Evolutionary conservation across 1,140 invertebrate genomes (phyloP).

Genomic region (Helicoverpa armigera): DNA sequence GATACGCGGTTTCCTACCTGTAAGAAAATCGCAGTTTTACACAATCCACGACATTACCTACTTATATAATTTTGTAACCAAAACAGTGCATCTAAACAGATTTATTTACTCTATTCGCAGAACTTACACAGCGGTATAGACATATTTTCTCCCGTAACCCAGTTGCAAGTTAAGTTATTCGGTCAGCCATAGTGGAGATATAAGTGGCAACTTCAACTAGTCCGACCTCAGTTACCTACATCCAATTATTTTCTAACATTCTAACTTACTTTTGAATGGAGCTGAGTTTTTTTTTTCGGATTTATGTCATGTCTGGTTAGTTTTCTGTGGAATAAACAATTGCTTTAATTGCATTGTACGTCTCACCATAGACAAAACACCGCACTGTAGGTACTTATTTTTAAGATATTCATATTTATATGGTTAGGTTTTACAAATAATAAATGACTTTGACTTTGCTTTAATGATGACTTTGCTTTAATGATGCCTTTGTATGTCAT

Average conservation of each 20-base stretch:
- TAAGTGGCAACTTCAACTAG: conserved; percentile 11
- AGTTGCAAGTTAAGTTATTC: conserved; percentile 8
- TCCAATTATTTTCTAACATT: conserved; percentile 33
- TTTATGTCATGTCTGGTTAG: too few relatives aligned
- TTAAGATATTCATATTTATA: too few relatives aligned
- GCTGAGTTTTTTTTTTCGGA: not conserved
- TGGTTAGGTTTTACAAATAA: too few relatives aligned
- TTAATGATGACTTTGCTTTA: too few relatives aligned
- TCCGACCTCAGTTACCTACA: conserved; percentile 33
- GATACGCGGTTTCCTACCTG: not conserved
- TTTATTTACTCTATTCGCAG: not conserved
- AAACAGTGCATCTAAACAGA: not conserved
- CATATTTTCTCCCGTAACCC: conserved; percentile 20
- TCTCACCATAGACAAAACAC: too few relatives aligned
- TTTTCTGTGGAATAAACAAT: too few relatives aligned
- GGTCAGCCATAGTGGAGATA: not conserved
- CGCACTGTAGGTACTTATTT: too few relatives aligned
- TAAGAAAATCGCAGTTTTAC: not conserved
- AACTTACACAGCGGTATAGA: not conserved
- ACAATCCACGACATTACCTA: not conserved
- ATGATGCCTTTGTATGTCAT: too few relatives aligned
- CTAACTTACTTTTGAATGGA: not conserved
- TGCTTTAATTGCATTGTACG: too few relatives aligned
- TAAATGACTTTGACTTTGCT: too few relatives aligned
- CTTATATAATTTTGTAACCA: not conserved